phyloP scores from a whole-genome alignment of 2,888 invertebrate species.

The Amphipyra tragopoginis region DNA sequence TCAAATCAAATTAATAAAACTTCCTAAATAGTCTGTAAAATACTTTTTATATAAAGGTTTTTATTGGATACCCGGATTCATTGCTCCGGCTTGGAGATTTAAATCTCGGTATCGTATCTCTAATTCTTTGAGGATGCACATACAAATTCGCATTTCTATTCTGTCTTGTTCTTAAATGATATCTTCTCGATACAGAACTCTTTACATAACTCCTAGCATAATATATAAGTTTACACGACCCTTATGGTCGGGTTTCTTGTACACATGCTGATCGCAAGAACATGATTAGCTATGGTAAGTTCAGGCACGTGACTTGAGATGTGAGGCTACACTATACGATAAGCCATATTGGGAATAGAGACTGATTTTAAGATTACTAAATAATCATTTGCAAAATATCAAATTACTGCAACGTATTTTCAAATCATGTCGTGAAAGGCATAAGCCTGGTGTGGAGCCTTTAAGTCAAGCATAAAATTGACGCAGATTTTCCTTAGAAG shows the following conservation, averaged over 20 bases:
- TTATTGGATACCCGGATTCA: no score
- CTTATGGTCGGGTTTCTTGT: slow-evolving; percentile 17
- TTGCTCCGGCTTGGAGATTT: no score
- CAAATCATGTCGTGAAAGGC: no score
- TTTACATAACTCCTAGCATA: slow-evolving; percentile 8
- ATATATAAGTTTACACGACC: not conserved
- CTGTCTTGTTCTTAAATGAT: not conserved
- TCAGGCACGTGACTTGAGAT: slow-evolving; percentile 39
- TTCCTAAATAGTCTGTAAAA: no score
- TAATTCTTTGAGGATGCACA: no score
- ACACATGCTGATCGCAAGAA: slow-evolving; percentile 27
- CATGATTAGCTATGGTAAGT: slow-evolving; percentile 33
- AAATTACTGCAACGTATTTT: not conserved
- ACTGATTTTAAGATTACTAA: slow-evolving; percentile 38
- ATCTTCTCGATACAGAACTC: slow-evolving; percentile 1
- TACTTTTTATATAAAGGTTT: no score
- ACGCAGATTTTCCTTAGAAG: no score
- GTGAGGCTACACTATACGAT: slow-evolving; percentile 15
- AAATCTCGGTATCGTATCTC: no score
- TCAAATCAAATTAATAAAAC: no score
- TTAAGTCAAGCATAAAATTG: no score
- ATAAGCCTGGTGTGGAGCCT: no score
- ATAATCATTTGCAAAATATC: slow-evolving; percentile 36
- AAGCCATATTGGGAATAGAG: slow-evolving; percentile 34
- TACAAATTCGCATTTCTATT: no score